A percentile compares a stretch with the other conserved stretches of the same genome.
Conservation (phyloP, 1,140 invertebrate genomes). For the Aphelenchoides fujianensis region DNA sequence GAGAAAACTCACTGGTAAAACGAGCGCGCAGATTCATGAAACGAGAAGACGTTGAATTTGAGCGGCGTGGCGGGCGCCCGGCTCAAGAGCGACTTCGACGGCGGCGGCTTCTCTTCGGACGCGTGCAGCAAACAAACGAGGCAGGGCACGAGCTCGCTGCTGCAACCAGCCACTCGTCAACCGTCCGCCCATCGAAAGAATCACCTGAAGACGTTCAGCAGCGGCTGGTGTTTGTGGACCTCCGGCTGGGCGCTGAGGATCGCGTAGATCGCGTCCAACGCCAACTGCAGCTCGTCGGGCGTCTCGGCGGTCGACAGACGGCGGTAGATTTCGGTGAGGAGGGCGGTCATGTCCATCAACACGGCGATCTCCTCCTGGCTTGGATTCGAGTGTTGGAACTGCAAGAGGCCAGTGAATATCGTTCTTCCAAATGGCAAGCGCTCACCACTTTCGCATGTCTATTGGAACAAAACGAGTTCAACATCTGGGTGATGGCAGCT, state of each 20-base stretch:
- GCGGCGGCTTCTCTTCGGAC: slow-evolving; percentile 21
- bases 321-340: slow-evolving; percentile 21
- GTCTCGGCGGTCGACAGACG: neutral
- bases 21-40: slow-evolving; percentile 26
- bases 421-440: neutral
- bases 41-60: slow-evolving; percentile 27
- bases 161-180: no score
- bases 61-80: slow-evolving; percentile 14
- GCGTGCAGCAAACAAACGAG: slow-evolving; percentile 21
- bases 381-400: slow-evolving; percentile 14
- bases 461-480: slow-evolving; percentile 37
- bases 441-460: slow-evolving; percentile 24
- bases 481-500: slow-evolving; percentile 33
- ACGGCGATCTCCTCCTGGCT: slow-evolving; percentile 31
- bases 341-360: slow-evolving; percentile 34
- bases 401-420: slow-evolving; percentile 1
- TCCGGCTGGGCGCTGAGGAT: slow-evolving; percentile 23
- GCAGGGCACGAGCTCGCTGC: slow-evolving; percentile 21
- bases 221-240: slow-evolving; percentile 19
- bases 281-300: slow-evolving; percentile 30
- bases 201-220: slow-evolving; percentile 27
- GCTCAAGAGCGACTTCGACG: slow-evolving; percentile 21
- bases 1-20: slow-evolving; percentile 39
- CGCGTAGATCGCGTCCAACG: slow-evolving; percentile 27
- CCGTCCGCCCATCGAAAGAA: no score